phyloP scores from a whole-genome alignment of 2,797 vertebrate species.

The Hippoglossus hippoglossus region DNA sequence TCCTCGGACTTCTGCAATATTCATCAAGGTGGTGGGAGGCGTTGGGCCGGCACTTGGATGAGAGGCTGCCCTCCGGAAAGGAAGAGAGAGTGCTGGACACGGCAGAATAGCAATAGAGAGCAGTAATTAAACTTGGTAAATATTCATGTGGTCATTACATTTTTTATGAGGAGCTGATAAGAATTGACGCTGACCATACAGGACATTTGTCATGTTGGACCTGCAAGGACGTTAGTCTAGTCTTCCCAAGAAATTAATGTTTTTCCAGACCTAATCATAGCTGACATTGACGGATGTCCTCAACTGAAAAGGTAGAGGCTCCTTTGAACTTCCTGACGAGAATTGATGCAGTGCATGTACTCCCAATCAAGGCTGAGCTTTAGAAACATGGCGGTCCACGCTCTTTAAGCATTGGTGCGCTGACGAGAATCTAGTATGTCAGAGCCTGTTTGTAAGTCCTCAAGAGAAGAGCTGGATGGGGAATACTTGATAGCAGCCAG shows the following conservation, averaged over 20 bases:
- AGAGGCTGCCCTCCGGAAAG: constrained; percentile 66
- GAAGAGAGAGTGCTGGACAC: constrained; percentile 36
- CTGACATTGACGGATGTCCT: constrained; percentile 78
- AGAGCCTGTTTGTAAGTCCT: constrained; percentile 24
- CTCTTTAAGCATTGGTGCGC: not conserved
- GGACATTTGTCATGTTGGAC: constrained; percentile 71
- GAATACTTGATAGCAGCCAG: constrained; percentile 14
- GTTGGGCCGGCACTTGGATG: constrained; percentile 49
- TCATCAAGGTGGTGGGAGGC: constrained; percentile 77
- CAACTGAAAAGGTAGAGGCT: constrained; percentile 43
- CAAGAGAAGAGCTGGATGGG: constrained; percentile 4
- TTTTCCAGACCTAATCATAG: constrained; percentile 72
- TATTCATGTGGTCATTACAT: constrained; percentile 84
- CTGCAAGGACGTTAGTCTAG: constrained; percentile 68
- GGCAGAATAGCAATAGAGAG: constrained; percentile 57
- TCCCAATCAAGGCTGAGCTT: constrained; percentile 47
- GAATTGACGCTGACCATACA: constrained; percentile 73
- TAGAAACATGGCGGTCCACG: constrained; percentile 15
- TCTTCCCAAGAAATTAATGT: constrained; percentile 67
- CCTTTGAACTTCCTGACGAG: constrained; percentile 61
- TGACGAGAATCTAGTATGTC: constrained; percentile 14
- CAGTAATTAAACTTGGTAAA: constrained; percentile 82
- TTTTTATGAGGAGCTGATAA: constrained; percentile 81
- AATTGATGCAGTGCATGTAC: constrained; percentile 27
- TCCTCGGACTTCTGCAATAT: constrained; percentile 76